Percentiles rank a stretch among this genome's conserved stretches.
Conservation (phyloP, 2,888 invertebrate species). For the Aethes cnicana region DNA sequence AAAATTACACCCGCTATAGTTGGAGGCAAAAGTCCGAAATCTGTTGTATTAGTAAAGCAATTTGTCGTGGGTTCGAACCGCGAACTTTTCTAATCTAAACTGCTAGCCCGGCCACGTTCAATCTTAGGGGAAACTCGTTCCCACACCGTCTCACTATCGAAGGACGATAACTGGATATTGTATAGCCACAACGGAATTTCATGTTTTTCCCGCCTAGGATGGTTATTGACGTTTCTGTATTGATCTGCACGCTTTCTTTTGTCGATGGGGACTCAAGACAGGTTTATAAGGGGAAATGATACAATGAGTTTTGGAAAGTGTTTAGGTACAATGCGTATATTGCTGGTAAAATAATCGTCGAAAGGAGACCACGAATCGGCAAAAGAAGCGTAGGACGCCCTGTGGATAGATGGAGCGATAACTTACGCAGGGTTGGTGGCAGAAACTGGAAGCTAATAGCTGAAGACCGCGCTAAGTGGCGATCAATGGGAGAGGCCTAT, state of each 20-base stretch:
- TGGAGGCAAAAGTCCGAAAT: slow-evolving; percentile 47
- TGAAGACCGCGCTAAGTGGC: too few species aligned
- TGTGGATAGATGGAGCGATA: too few species aligned
- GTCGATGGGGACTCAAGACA: background rate
- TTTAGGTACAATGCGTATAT: too few species aligned
- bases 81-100: slow-evolving; percentile 81
- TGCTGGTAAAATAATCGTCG: too few species aligned
- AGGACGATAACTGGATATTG: slow-evolving; percentile 31
- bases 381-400: too few species aligned
- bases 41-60: slow-evolving; percentile 78
- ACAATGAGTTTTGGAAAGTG: too few species aligned
- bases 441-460: too few species aligned
- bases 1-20: slow-evolving; percentile 15
- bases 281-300: background rate
- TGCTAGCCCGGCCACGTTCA: slow-evolving; percentile 61
- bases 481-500: too few species aligned
- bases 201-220: slow-evolving; percentile 24
- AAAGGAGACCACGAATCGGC: too few species aligned
- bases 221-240: slow-evolving; percentile 25
- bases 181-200: slow-evolving; percentile 29
- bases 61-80: slow-evolving; percentile 64
- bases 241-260: slow-evolving; percentile 4
- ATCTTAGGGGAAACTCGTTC: slow-evolving; percentile 59
- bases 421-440: too few species aligned
- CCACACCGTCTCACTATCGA: slow-evolving; percentile 32